phyloP scores from a whole-genome alignment of 2,797 vertebrate genomes.

The Acanthurus tractus region DNA sequence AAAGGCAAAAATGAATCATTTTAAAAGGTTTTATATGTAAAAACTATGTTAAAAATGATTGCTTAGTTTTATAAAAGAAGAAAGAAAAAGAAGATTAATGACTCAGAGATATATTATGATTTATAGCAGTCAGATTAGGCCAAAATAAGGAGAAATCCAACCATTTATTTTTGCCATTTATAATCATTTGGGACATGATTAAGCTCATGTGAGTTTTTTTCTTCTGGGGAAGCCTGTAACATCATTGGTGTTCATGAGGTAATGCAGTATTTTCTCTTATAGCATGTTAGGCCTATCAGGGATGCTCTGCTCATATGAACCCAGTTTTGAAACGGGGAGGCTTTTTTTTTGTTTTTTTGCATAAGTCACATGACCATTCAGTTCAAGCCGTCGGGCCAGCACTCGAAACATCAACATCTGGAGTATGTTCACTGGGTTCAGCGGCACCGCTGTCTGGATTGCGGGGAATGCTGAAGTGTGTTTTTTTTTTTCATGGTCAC shows the following conservation, averaged over 20 bases:
- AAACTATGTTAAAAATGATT: too few species aligned
- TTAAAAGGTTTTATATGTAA: too few species aligned
- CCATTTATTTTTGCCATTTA: too few species aligned
- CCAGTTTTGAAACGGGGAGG: neutral
- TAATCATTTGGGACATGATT: too few species aligned
- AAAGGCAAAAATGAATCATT: too few species aligned
- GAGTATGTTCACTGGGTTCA: neutral
- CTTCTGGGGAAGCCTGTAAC: neutral
- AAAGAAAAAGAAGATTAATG: too few species aligned
- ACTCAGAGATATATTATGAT: too few species aligned
- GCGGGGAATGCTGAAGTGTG: slow-evolving; percentile 16
- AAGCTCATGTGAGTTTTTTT: neutral
- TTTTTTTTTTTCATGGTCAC: slow-evolving; percentile 14
- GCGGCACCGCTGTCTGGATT: neutral
- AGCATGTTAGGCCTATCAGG: neutral
- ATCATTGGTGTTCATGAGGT: slow-evolving; percentile 6
- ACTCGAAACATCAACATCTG: slow-evolving; percentile 21
- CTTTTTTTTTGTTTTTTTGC: neutral
- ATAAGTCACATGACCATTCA: slow-evolving; percentile 14
- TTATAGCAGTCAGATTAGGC: too few species aligned
- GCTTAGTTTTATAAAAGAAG: too few species aligned
- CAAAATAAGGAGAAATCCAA: too few species aligned
- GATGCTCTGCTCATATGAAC: neutral
- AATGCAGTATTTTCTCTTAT: slow-evolving; percentile 3
- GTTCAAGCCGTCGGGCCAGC: neutral